These are phyloP conservation scores for Brachionus paranguensis DNA, from an alignment of 1,140 invertebrate genomes.

Conservation along the genomic window DNA sequence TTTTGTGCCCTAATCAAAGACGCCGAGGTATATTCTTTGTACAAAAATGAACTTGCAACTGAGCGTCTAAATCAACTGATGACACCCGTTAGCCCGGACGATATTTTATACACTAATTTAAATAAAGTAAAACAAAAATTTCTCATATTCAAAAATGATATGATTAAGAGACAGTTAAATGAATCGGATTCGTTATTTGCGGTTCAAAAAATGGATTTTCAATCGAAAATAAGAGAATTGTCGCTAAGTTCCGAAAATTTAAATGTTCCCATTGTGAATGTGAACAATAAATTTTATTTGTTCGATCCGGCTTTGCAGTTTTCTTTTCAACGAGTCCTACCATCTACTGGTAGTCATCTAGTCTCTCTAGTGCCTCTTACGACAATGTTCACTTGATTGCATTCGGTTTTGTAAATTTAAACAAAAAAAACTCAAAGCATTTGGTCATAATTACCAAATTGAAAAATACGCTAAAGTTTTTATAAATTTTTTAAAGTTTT, in stretches of 20 bases:
- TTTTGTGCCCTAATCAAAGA: constrained; percentile 21
- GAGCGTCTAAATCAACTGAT: neutral
- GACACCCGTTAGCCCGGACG: neutral
- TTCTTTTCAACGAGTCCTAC: neutral
- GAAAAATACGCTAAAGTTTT: neutral
- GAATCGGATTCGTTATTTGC: constrained; percentile 32
- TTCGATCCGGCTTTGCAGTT: neutral
- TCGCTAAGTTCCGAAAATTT: neutral
- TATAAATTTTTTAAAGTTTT: neutral
- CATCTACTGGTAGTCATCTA: neutral
- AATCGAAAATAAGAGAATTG: constrained; percentile 29
- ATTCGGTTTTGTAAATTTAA: neutral
- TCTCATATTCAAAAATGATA: constrained; percentile 19
- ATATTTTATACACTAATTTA: neutral
- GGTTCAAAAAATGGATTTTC: constrained; percentile 26
- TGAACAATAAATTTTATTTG: constrained; percentile 22
- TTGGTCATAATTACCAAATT: neutral
- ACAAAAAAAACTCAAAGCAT: neutral
- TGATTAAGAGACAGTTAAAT: constrained; percentile 16
- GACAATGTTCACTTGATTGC: neutral
- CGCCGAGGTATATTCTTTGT: neutral
- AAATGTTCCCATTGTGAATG: constrained; percentile 25
- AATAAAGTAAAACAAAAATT: constrained; percentile 24
- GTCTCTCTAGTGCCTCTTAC: neutral
- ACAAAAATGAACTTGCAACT: neutral